Conservation (phyloP, 2,888 invertebrate species). For the Sabellastarte sp. region DNA sequence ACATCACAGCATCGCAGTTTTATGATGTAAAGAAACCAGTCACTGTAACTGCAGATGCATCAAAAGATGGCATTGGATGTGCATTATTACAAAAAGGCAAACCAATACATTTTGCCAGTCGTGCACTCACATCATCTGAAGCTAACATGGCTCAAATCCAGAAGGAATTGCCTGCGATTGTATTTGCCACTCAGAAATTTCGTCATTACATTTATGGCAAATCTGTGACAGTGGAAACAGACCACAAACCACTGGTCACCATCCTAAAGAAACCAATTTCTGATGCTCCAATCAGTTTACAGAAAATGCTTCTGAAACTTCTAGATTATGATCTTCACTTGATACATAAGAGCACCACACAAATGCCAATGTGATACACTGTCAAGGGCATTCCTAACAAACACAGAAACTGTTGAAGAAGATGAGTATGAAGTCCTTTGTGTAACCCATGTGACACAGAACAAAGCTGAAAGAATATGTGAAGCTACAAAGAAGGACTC, state of each 20-base stretch:
- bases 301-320: slow-evolving; percentile 6
- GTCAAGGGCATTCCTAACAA: neutral
- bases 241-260: slow-evolving; percentile 4
- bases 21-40: neutral
- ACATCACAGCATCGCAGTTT: neutral
- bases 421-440: too few species aligned
- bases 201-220: slow-evolving; percentile 3
- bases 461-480: too few species aligned
- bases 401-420: too few species aligned
- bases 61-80: neutral
- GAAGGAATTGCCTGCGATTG: slow-evolving; percentile 9
- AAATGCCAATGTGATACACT: neutral
- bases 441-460: too few species aligned
- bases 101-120: neutral
- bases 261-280: slow-evolving; percentile 7
- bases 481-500: too few species aligned
- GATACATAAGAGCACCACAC: neutral
- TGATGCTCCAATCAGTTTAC: neutral
- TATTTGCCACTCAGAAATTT: slow-evolving; percentile 10
- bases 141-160: neutral
- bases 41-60: neutral
- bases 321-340: neutral
- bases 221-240: slow-evolving; percentile 4
- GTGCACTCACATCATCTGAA: neutral
- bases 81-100: neutral